Conservation (phyloP, 2,113 vertebrate species). For the Willisornis vidua region DNA sequence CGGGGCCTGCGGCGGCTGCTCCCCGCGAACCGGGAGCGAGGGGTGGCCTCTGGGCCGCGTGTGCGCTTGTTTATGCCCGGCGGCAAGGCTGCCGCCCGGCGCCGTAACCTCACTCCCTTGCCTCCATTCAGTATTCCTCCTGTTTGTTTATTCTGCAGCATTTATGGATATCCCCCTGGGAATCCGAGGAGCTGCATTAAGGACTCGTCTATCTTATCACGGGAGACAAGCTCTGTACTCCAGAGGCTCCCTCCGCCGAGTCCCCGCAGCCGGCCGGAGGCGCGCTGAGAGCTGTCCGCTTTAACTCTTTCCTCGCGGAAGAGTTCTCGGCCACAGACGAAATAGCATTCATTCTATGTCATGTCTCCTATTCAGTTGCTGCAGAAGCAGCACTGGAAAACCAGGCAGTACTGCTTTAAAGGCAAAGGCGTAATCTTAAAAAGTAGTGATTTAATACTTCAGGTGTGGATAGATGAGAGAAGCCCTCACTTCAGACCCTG, state of each 20-base stretch:
- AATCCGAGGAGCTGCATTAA: background rate
- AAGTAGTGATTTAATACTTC: background rate
- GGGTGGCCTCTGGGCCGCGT: background rate
- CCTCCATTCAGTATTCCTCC: constrained; percentile 3
- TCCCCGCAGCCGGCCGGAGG: background rate
- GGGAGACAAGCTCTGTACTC: background rate
- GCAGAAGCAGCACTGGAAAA: background rate
- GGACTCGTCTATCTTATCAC: background rate
- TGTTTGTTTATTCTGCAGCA: background rate
- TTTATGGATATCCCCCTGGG: background rate
- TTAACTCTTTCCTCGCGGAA: background rate
- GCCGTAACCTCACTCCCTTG: background rate
- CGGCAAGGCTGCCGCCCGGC: background rate
- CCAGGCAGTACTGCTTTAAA: background rate
- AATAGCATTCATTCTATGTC: background rate
- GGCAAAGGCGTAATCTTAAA: background rate
- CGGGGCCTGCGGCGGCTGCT: background rate
- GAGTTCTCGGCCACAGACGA: background rate
- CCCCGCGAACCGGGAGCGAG: background rate
- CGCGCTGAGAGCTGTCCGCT: fast-evolving
- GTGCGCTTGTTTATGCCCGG: background rate
- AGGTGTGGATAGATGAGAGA: background rate
- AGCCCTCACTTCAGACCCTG: background rate
- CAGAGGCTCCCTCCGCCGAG: background rate
- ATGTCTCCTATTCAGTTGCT: background rate